Percentiles rank a stretch among this genome's conserved stretches.
Conservation (phyloP, 2,113 vertebrate species). For the Polyodon spathula region DNA sequence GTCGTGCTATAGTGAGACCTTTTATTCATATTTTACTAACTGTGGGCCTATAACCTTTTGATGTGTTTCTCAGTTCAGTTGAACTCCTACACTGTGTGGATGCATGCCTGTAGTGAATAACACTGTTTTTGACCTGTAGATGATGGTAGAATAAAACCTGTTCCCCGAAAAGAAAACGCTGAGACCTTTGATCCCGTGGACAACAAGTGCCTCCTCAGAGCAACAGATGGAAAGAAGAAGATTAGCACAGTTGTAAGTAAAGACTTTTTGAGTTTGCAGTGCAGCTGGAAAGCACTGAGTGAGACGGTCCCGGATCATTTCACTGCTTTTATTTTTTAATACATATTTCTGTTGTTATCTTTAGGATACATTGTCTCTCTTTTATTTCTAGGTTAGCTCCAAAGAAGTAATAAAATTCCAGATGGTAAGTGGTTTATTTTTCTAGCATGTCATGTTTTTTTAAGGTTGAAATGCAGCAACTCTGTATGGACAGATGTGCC, state of each 20-base stretch:
- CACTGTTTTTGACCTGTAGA: conserved; percentile 58
- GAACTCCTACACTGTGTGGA: no score
- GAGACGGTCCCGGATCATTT: no score
- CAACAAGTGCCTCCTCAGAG: conserved; percentile 93
- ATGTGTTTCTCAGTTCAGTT: no score
- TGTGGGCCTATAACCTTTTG: no score
- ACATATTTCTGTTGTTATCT: no score
- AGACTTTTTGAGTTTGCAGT: not conserved
- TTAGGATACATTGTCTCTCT: not conserved
- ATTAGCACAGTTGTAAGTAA: conserved; percentile 92
- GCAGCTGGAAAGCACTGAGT: no score
- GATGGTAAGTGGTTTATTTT: conserved; percentile 70
- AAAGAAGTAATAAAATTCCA: conserved; percentile 99
- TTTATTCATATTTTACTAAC: no score
- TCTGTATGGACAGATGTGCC: no score
- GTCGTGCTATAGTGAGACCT: no score
- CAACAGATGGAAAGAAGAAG: conserved; percentile 92
- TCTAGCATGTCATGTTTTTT: no score
- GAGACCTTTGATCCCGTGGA: conserved; percentile 82
- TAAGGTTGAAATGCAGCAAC: no score
- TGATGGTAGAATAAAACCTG: conserved; percentile 87
- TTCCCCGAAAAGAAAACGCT: conserved; percentile 75
- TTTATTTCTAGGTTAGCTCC: conserved; percentile 75
- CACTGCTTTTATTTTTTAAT: no score
- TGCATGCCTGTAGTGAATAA: not conserved